Evolutionary conservation across 2,797 vertebrate species (phyloP).

Genomic region (Meriones psammophilus): DNA sequence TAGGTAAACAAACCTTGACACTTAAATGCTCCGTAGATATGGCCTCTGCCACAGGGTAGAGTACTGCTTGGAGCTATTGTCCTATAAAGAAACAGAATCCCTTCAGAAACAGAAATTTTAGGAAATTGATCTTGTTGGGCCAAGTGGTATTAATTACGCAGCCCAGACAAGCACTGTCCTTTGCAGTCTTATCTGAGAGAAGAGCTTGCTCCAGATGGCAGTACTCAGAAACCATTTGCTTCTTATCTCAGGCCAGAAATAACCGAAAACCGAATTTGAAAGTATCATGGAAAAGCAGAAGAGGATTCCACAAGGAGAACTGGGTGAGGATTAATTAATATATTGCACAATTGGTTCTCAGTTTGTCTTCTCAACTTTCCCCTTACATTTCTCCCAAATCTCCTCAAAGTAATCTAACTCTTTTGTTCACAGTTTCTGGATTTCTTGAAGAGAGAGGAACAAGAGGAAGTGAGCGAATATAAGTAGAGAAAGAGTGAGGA

Average conservation of each 20-base stretch:
- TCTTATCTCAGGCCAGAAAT: constrained; percentile 45
- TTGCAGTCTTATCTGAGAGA: background rate
- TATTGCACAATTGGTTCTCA: constrained; percentile 23
- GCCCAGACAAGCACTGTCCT: background rate
- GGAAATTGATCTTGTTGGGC: constrained; percentile 19
- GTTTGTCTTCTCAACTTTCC: constrained; percentile 49
- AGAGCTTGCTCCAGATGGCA: background rate
- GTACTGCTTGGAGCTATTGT: background rate
- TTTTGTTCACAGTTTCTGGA: background rate
- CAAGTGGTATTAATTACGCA: constrained; percentile 36
- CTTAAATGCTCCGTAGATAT: background rate
- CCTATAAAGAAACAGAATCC: background rate
- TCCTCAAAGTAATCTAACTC: background rate
- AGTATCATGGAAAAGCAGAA: constrained; percentile 51
- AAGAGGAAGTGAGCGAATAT: background rate
- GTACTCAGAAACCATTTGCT: constrained; percentile 42
- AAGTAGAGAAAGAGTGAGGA: background rate
- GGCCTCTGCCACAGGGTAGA: background rate
- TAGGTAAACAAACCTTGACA: constrained; percentile 20
- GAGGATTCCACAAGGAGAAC: background rate
- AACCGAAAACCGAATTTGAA: constrained; percentile 68
- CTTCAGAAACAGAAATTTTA: background rate
- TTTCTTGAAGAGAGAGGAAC: background rate
- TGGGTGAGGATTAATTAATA: constrained; percentile 11
- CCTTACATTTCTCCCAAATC: background rate